phyloP scores from a whole-genome alignment of 2,888 invertebrate genomes.

The Heliconius charithonia region DNA sequence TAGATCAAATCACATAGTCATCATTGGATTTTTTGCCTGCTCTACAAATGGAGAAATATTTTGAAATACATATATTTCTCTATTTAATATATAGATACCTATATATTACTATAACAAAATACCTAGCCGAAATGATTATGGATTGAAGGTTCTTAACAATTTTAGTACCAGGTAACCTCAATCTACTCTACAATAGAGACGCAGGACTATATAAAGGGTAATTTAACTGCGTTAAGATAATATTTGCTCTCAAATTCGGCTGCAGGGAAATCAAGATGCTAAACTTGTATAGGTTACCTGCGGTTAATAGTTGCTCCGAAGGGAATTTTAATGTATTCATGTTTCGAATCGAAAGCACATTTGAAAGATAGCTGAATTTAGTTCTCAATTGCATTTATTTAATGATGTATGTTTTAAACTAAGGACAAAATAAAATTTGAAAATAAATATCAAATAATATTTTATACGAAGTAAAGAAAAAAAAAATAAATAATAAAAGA shows the following conservation, averaged over 20 bases:
- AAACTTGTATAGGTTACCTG: conserved; percentile 61
- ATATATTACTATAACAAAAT: too few species aligned
- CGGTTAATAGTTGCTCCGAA: conserved; percentile 58
- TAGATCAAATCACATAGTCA: too few species aligned
- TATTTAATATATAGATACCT: neutral
- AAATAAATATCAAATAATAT: neutral
- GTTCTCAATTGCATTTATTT: conserved; percentile 3
- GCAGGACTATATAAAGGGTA: neutral
- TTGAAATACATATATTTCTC: too few species aligned
- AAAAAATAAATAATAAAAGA: neutral
- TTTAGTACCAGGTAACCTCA: neutral
- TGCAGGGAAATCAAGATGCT: conserved; percentile 77
- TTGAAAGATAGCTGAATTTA: conserved; percentile 19
- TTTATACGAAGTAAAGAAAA: too few species aligned
- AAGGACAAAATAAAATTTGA: neutral
- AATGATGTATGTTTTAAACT: neutral
- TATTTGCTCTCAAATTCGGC: conserved; percentile 72
- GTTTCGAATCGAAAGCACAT: conserved; percentile 38
- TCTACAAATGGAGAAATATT: too few species aligned
- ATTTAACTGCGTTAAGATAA: conserved; percentile 41
- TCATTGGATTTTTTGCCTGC: neutral
- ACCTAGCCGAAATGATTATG: too few species aligned
- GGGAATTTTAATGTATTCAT: conserved; percentile 38
- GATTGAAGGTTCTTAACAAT: neutral
- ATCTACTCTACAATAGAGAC: conserved; percentile 15